These are phyloP conservation scores for Pogonognathellus flavescens DNA, from an alignment of 1,140 invertebrate species.

Conservation along the genomic window DNA sequence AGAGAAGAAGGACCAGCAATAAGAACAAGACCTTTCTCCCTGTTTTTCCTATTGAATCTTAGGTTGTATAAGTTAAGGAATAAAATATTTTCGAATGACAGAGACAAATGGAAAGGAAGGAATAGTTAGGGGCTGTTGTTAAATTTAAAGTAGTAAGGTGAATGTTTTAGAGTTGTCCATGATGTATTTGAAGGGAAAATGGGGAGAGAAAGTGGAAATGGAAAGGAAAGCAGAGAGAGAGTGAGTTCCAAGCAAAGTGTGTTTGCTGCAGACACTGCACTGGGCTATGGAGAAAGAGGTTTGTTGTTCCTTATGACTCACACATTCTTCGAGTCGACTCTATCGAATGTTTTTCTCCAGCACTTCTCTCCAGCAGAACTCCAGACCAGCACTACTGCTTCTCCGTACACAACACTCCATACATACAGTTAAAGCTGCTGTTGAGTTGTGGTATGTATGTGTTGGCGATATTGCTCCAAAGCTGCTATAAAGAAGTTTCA, in stretches of 20 bases:
- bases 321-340: too few species aligned
- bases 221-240: conserved; percentile 2
- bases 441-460: too few species aligned
- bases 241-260: not conserved
- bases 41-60: too few species aligned
- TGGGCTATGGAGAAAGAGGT: not conserved
- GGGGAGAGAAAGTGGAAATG: conserved; percentile 6
- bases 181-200: not conserved
- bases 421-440: too few species aligned
- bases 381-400: not conserved
- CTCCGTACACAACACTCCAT: not conserved
- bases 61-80: not conserved
- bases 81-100: conserved; percentile 1
- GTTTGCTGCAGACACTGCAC: not conserved
- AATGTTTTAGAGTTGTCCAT: not conserved
- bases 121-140: not conserved
- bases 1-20: too few species aligned
- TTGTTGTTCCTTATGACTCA: too few species aligned
- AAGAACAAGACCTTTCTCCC: not conserved
- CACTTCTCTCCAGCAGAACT: not conserved
- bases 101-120: conserved; percentile 27
- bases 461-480: too few species aligned
- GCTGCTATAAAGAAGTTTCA: too few species aligned
- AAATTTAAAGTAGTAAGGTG: conserved; percentile 8
- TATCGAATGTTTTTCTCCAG: not conserved